Conservation (phyloP, 2,888 invertebrate genomes). For the Galerucella nymphaeae region DNA sequence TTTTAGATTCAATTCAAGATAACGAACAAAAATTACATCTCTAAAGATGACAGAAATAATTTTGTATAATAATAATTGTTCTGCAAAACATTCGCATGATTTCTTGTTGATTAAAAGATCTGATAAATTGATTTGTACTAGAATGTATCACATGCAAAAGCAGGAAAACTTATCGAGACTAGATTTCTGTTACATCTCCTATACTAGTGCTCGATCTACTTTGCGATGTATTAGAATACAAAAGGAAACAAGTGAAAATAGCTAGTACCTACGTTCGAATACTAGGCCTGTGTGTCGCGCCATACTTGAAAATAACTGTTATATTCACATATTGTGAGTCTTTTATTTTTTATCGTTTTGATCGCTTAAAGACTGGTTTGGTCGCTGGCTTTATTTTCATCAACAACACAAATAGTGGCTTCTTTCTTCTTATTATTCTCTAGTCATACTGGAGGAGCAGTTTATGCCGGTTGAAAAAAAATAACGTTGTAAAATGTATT, state of each 20-base stretch:
- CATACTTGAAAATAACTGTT: slow-evolving; percentile 38
- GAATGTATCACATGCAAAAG: not conserved
- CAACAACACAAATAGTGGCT: slow-evolving; percentile 32
- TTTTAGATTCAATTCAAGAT: not conserved
- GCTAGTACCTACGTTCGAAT: slow-evolving; percentile 15
- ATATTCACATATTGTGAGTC: slow-evolving; percentile 30
- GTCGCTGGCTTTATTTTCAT: slow-evolving; percentile 21
- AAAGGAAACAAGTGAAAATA: slow-evolving; percentile 32
- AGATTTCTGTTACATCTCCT: not conserved
- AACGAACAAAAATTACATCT: not conserved
- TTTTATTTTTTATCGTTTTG: slow-evolving; percentile 31
- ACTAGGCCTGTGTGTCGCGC: slow-evolving; percentile 33
- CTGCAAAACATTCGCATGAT: no score
- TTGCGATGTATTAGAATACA: slow-evolving; percentile 12
- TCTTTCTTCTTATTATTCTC: slow-evolving; percentile 27
- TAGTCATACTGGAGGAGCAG: slow-evolving; percentile 6
- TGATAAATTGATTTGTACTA: not conserved
- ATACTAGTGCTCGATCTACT: slow-evolving; percentile 13
- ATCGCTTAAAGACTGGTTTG: slow-evolving; percentile 40
- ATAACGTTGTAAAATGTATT: slow-evolving; percentile 6
- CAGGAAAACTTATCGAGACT: not conserved
- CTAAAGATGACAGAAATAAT: no score
- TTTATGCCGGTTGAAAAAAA: slow-evolving; percentile 10
- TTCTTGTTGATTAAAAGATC: no score
- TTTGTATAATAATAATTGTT: no score